Base-by-base conservation (phyloP, 2,797 vertebrate genomes). In the Oreochromis grahami region DNA sequence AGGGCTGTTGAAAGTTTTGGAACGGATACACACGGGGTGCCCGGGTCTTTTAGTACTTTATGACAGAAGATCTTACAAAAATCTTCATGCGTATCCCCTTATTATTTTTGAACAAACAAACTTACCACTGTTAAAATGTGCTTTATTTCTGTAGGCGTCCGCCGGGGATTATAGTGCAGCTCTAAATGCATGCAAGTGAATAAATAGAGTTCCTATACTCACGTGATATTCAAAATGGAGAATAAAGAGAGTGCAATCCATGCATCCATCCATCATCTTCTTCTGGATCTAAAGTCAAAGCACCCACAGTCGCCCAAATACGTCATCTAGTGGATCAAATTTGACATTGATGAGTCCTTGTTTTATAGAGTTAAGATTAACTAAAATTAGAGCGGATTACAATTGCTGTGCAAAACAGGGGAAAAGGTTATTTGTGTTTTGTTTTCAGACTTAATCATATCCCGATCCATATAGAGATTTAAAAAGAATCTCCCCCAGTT, bases 21-120 rank as follows among this genome's bases (percentile, higher is more conserved):
- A 70, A 70, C 8, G 26, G 1, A 43, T 43, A 68, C 21, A 26
- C 36, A 24, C 38, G 21, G 21, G 63, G 38, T 43, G 1, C 63
- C 21, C n/a, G 7, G 56, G 7, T 15, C 38, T 43, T 43, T 43
- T 68, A 24, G 63, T 43, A 17, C 14, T 70, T 19, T 0, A 17
- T 72, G 38, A 11, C 41, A 29, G 21, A 7, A 48, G 15, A 11
- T 3, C 21, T 72, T 72, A 11, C 14, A 45, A 29, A 45, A 45
- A 32, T 58, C 0, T 11, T 58, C 1, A 45, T 6, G 0, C 38
- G 15, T 43, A 43, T 68, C 5, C 13, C 21, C 7, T 24, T 41
- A 68, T 41, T 68, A 41, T 68, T 65, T 24, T 5, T 1, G 1
- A 60, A 19, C 10, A 60, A n/a, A 60, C 56, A 63, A 36, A 36